phyloP scores from a whole-genome alignment of 1,140 invertebrate species.

The Centruroides vittatus region DNA sequence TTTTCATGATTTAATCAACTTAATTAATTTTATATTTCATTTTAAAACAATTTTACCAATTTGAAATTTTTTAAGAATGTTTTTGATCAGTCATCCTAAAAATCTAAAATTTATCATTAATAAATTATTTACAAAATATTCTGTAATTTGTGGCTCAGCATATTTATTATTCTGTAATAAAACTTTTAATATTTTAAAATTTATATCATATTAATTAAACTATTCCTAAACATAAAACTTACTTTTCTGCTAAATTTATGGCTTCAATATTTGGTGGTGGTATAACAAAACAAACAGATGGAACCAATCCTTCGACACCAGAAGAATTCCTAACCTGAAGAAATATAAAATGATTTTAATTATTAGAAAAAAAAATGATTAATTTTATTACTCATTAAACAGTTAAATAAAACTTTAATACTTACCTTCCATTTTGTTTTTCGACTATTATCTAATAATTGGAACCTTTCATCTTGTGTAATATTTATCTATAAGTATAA shows the following conservation, averaged over 20 bases:
- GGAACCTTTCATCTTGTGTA: slow-evolving; percentile 78
- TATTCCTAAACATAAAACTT: slow-evolving; percentile 40
- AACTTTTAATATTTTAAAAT: not conserved
- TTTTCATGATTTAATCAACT: too few species aligned
- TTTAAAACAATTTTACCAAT: too few species aligned
- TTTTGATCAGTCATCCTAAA: too few species aligned
- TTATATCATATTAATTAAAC: not conserved
- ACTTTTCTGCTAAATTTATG: slow-evolving; percentile 61
- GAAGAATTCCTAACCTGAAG: slow-evolving; percentile 37
- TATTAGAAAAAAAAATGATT: not conserved
- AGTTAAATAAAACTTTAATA: not conserved
- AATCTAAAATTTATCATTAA: too few species aligned
- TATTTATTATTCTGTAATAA: not conserved
- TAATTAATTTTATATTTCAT: too few species aligned
- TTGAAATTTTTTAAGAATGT: too few species aligned
- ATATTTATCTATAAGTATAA: slow-evolving; percentile 51
- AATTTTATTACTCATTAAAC: not conserved
- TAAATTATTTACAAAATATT: too few species aligned
- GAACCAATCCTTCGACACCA: slow-evolving; percentile 71
- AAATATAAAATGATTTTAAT: slow-evolving; percentile 1
- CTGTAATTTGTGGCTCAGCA: too few species aligned
- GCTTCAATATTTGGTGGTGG: slow-evolving; percentile 74
- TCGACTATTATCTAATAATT: slow-evolving; percentile 80
- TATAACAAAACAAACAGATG: slow-evolving; percentile 74
- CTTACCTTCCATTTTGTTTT: slow-evolving; percentile 82